These are phyloP conservation scores for rabbit (Oryctolagus cuniculus) DNA, from an alignment of 2,113 vertebrate species.

Conservation along the genomic window DNA sequence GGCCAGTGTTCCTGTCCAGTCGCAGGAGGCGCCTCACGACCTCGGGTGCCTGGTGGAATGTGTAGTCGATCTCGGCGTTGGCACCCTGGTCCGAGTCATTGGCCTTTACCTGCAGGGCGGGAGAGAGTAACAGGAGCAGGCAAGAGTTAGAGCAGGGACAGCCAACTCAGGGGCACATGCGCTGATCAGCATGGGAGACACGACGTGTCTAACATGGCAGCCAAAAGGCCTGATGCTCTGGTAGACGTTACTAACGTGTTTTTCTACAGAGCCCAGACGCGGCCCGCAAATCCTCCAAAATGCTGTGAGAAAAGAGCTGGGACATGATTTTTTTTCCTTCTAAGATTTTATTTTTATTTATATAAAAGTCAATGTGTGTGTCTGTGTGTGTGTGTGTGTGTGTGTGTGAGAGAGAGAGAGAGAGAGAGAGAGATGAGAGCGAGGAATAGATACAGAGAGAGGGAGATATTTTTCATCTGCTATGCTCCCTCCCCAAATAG, in stretches of 20 bases:
- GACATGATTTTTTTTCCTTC: too few relatives aligned
- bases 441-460: too few relatives aligned
- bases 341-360: too few relatives aligned
- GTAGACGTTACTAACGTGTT: background rate
- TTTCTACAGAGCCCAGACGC: slow-evolving; percentile 17
- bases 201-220: background rate
- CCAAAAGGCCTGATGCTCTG: background rate
- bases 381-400: too few relatives aligned
- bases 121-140: background rate
- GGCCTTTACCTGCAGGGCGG: slow-evolving; percentile 92
- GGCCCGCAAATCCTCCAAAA: background rate
- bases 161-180: background rate
- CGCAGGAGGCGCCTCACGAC: slow-evolving; percentile 94
- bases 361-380: too few relatives aligned
- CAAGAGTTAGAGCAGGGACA: background rate
- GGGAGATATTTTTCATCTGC: too few relatives aligned
- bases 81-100: slow-evolving; percentile 95
- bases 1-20: slow-evolving; percentile 94
- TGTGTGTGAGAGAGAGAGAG: too few relatives aligned
- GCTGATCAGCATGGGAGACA: background rate
- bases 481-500: too few relatives aligned
- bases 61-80: slow-evolving; percentile 96
- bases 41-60: slow-evolving; percentile 93
- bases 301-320: too few relatives aligned
- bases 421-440: too few relatives aligned